A percentile compares a stretch with the other conserved stretches of the same genome.
Conservation (phyloP, 2,888 invertebrate genomes). For the Eumacrocentrus americanus region DNA sequence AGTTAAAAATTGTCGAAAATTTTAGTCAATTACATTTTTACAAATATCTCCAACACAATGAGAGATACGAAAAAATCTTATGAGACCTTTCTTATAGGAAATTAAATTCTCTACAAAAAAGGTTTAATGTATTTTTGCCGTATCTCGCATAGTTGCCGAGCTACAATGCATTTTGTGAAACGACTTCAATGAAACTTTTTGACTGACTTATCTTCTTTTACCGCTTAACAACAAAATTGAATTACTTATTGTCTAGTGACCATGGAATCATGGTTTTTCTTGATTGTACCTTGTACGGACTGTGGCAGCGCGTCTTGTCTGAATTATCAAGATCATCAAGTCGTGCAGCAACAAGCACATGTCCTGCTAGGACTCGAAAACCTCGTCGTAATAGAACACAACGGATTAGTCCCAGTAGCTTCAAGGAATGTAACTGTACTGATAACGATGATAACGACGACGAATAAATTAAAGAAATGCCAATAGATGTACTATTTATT, state of each 20-base stretch:
- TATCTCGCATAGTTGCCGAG: no score
- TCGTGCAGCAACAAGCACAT: no score
- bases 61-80: no score
- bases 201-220: no score
- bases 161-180: no score
- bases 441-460: not conserved
- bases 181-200: no score
- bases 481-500: not conserved
- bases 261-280: conserved; percentile 31
- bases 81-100: no score
- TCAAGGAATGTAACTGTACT: conserved; percentile 16
- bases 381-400: conserved; percentile 29
- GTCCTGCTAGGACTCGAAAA: conserved; percentile 22
- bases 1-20: not conserved
- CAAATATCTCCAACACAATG: no score
- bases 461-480: not conserved
- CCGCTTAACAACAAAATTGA: no score
- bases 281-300: conserved; percentile 29
- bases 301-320: conserved; percentile 36
- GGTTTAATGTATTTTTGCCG: no score
- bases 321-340: conserved; percentile 36
- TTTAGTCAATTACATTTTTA: no score
- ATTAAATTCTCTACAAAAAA: no score
- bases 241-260: conserved; percentile 28
- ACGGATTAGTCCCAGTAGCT: conserved; percentile 27